These are phyloP conservation scores for Ellobius talpinus DNA, from an alignment of 2,113 vertebrate species.

Conservation along the genomic window DNA sequence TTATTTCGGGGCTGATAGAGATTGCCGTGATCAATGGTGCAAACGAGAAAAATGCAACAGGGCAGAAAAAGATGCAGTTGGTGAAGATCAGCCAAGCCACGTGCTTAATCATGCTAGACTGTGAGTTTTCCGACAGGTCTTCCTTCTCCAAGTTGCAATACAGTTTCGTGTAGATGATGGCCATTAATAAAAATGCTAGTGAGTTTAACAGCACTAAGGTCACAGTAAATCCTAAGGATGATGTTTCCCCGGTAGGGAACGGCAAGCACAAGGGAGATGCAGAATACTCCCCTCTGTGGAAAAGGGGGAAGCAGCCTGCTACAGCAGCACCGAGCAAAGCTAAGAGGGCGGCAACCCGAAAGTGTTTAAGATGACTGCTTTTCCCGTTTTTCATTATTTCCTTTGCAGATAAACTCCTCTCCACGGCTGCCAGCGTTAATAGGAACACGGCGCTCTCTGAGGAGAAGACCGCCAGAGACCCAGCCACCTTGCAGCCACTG, in stretches of 20 bases:
- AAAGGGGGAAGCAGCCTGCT: conserved; percentile 92
- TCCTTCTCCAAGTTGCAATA: conserved; percentile 96
- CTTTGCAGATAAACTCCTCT: conserved; percentile 93
- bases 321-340: conserved; percentile 90
- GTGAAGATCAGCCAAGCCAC: conserved; percentile 99
- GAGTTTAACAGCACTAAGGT: conserved; percentile 96
- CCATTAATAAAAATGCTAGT: conserved; percentile 95
- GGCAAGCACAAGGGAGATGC: conserved; percentile 96
- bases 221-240: conserved; percentile 93
- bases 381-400: conserved; percentile 91
- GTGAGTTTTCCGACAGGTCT: conserved; percentile 93
- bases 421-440: conserved; percentile 93
- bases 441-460: conserved; percentile 96
- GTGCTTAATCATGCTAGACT: conserved; percentile 94
- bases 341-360: conserved; percentile 88
- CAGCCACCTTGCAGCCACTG: conserved; percentile 92
- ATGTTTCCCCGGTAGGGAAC: conserved; percentile 93
- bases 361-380: conserved; percentile 86
- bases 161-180: conserved; percentile 96
- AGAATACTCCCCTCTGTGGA: conserved; percentile 89
- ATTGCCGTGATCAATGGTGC: conserved; percentile 93
- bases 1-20: conserved; percentile 95
- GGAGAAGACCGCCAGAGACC: conserved; percentile 95
- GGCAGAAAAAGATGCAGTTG: conserved; percentile 99
- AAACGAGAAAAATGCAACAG: conserved; percentile 97